Percentiles rank a stretch among this genome's conserved stretches.
Evolutionary conservation across 1,140 invertebrate genomes (phyloP).

Genomic region (Probaryconus sp.): DNA sequence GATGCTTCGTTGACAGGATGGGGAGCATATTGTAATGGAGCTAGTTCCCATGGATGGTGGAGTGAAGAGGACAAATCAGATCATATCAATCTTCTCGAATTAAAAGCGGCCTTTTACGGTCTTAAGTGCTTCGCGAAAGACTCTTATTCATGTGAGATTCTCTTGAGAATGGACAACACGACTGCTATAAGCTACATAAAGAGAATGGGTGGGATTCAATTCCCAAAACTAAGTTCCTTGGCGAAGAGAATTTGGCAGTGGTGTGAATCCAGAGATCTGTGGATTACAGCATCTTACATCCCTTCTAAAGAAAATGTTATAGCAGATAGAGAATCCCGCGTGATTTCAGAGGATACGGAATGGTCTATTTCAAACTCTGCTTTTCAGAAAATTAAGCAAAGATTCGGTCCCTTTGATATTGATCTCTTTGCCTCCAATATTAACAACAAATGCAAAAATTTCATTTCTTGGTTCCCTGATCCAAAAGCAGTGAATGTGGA

Average conservation of each 20-base stretch:
- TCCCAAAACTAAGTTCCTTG: conserved; percentile 36
- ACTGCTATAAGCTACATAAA: too few relatives aligned
- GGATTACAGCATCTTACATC: conserved; percentile 44
- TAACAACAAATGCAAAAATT: too few relatives aligned
- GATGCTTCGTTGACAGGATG: conserved; percentile 22
- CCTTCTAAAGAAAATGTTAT: conserved; percentile 28
- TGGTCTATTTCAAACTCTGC: conserved; percentile 30
- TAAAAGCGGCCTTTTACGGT: conserved; percentile 5
- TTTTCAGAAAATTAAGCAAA: too few relatives aligned
- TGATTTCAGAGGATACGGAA: conserved; percentile 28
- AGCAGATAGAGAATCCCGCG: conserved; percentile 37
- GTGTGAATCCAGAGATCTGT: too few relatives aligned
- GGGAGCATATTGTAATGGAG: conserved; percentile 9
- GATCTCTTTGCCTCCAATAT: conserved; percentile 8
- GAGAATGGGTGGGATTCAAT: too few relatives aligned
- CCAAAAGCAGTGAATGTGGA: too few relatives aligned
- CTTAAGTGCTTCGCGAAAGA: conserved; percentile 22
- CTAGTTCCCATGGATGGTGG: conserved; percentile 6
- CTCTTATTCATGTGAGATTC: conserved; percentile 40
- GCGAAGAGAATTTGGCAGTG: conserved; percentile 47
- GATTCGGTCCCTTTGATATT: neutral
- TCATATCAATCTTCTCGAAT: conserved; percentile 15
- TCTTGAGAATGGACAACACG: conserved; percentile 60
- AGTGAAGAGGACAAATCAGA: neutral
- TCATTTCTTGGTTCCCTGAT: too few relatives aligned